These are phyloP conservation scores for Orchesellides sinensis DNA, from an alignment of 2,888 invertebrate genomes.

Conservation along the genomic window DNA sequence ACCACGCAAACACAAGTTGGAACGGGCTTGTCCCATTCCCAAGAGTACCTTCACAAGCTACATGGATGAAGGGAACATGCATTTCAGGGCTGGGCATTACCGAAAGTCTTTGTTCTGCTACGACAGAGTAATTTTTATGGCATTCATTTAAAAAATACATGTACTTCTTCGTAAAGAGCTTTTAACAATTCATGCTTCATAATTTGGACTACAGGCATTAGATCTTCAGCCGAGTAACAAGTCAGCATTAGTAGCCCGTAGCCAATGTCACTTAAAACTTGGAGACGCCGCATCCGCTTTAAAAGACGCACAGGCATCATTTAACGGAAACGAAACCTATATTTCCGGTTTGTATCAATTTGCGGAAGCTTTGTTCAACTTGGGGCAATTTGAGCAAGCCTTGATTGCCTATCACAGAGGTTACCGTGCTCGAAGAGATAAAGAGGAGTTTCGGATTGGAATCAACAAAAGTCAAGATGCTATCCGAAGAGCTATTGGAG, in stretches of 20 bases:
- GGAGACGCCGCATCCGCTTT: conserved; percentile 91
- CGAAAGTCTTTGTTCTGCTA: conserved; percentile 84
- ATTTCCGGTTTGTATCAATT: conserved; percentile 83
- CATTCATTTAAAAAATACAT: neutral
- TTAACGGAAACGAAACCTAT: conserved; percentile 78
- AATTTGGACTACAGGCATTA: conserved; percentile 85
- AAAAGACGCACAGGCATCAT: conserved; percentile 89
- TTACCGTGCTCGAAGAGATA: conserved; percentile 88
- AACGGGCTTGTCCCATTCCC: conserved; percentile 66
- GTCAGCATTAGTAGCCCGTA: conserved; percentile 90
- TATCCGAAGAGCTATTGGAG: conserved; percentile 92
- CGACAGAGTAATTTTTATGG: conserved; percentile 84
- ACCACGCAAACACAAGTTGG: neutral
- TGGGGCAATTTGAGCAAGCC: conserved; percentile 95
- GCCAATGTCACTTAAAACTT: conserved; percentile 90
- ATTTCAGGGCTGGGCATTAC: conserved; percentile 86
- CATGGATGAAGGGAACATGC: conserved; percentile 85
- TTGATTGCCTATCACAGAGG: conserved; percentile 95
- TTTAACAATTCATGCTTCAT: neutral
- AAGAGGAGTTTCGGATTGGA: conserved; percentile 84
- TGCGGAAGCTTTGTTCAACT: conserved; percentile 93
- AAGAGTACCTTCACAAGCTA: conserved; percentile 72
- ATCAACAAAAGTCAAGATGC: conserved; percentile 96
- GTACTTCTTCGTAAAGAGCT: neutral
- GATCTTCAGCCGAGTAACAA: conserved; percentile 91